Evolutionary conservation across 2,113 vertebrate species (phyloP), one percentile per base, ranked within the genome.

Genomic region (Vidua chalybeata): DNA sequence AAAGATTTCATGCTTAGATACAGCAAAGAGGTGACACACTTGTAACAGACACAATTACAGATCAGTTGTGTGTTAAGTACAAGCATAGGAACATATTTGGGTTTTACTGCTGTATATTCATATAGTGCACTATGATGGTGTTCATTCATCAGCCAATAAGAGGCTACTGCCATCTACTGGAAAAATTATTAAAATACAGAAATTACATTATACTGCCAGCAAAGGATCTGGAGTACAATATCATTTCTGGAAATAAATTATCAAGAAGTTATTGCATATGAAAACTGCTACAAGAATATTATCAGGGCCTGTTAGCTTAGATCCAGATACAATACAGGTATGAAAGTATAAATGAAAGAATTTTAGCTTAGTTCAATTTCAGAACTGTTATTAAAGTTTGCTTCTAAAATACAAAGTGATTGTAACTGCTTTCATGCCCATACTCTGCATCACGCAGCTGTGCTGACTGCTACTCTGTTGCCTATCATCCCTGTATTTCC

Each of bases 101-200:
- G 1, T 1, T 78, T 63, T 45, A 84, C 31, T 20, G 15, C 49
- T 49, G 10, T 17, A 10, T 19, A 54, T 56, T 77, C 39, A 52
- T 17, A 10, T 4, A 43, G 24, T 6, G 8, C 28, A 15, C 13
- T 30, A 10, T 1, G 39, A 24, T 0, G 10, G 10, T 45, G 11
- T 51, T 55, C 11, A 23, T 71, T 61, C 33, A 66, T 37, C 51
- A 64, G 46, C 20, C 39, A 37, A 15, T 51, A 54, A 90, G 80
- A 12, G 12, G 23, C 58, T 93, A 71, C 88, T 89, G 97, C 90
- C 96, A 95, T 45, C 96, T 96, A 35, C 31, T 77, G 96, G 93
- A 48, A 33, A 71, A 82, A 72, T 16, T 20, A 30, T 39, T 72
- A 52, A 71, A 94, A 74, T 20, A 58, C 41, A 84, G 69, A 77